Percentiles rank a stretch among this genome's conserved stretches.
phyloP scores from a whole-genome alignment of 2,888 invertebrate species.

The Scaeva pyrastri region DNA sequence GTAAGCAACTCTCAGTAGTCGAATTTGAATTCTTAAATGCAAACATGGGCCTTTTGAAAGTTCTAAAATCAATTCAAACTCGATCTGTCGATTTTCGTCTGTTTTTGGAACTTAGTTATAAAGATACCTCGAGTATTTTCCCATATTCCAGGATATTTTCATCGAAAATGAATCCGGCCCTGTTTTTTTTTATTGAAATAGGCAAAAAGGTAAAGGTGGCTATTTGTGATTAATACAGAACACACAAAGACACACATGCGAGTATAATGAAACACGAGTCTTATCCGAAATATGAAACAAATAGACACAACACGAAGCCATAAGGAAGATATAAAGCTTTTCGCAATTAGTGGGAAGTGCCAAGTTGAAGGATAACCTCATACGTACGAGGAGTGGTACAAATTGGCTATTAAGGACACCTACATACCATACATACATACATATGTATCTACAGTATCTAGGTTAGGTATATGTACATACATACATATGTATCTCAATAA shows the following conservation, averaged over 20 bases:
- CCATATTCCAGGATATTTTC: no score
- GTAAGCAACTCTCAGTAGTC: no score
- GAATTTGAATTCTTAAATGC: no score
- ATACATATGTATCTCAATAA: neutral
- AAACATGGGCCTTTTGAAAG: no score
- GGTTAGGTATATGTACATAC: no score
- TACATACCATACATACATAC: neutral
- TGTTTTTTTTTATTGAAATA: neutral
- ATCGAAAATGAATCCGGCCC: neutral
- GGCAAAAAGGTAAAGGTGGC: neutral
- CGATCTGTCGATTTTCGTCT: no score
- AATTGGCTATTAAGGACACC: slow-evolving; percentile 27
- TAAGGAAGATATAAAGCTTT: slow-evolving; percentile 31
- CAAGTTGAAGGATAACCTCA: slow-evolving; percentile 35
- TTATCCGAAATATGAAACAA: slow-evolving; percentile 26
- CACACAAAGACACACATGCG: slow-evolving; percentile 29
- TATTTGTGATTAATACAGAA: slow-evolving; percentile 17
- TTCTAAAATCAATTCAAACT: no score
- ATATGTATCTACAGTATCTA: neutral
- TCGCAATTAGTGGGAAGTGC: slow-evolving; percentile 47
- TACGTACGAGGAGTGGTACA: slow-evolving; percentile 1
- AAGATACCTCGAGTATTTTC: no score
- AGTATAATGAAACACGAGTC: slow-evolving; percentile 7
- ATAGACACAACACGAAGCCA: slow-evolving; percentile 33
- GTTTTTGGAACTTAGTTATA: no score